Base-by-base conservation (phyloP, 2,797 vertebrate species). In the Acanthis flammea region DNA sequence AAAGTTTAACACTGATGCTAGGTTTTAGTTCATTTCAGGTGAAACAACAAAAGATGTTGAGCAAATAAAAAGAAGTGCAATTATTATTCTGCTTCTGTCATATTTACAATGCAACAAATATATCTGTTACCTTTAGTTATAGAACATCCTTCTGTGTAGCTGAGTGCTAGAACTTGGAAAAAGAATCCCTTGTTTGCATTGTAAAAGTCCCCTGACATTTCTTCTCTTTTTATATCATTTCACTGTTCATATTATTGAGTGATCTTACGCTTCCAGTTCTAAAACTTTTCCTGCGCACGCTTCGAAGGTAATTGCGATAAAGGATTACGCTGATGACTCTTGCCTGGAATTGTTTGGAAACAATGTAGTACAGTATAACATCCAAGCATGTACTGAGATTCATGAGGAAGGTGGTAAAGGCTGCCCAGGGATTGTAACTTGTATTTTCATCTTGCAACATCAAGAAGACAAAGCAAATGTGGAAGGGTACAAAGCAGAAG, bases 331-430 rank as follows among this genome's bases (percentile, higher is more conserved):
- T 99, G 88, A 99, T 99, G 78, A 99, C 99, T 75, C 99, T 96
- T 47, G 99, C 99, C 95, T 99, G 99, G 97, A 99, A 99, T 95
- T 99, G 99, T 95, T 99, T 99, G 44, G 99, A 99, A 78, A 99
- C 99, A 0, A 99, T 99, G 84, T 99, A 99, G 92, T 99, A 99
- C 35, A 99, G 97, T 45, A 99, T 99, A 31, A 99, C 98, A 2
- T 99, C 99, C 83, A 99, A 70, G 61, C 99, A 99, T 0, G 99
- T 99, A 94, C 99, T 99, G 91, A 99, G 97, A 93, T 99, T 99
- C 99, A 99, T 99, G 92, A 99, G 98, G 94, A 99, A 99, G 6
- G 99, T 99, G 88, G 99, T 98, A 87, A 99, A 99, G 84, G 98
- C 98, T 3, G 98, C 99, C 99, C 99, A 99, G 14, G 98, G 98